Base-by-base conservation (phyloP, 2,113 vertebrate species). In the Dolichotis patagonum region DNA sequence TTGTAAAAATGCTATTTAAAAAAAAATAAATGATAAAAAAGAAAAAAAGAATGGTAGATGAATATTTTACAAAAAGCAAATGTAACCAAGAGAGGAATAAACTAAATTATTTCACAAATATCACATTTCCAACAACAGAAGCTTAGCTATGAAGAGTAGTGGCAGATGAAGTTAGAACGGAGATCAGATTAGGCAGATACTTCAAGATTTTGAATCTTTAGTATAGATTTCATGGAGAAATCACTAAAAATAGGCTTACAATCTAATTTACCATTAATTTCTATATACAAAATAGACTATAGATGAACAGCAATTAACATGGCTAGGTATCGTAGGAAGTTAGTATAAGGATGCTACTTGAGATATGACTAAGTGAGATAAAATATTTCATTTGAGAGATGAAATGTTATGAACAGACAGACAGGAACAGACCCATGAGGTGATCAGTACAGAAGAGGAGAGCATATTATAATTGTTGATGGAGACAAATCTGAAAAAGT, bases 191-290 rank as follows among this genome's bases (percentile, higher is more conserved):
- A 24, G 46, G 6, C 43, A 56, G 26, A 14, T 69, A 17, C 0
- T 82, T 95, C 75, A 65, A 30, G 11, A 7, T 2, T 67, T 32
- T 49, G 3, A 71, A 54, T 75, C 87, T 94, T 56, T 92, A 73
- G 38, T 73, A 30, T 84, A 73, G 7, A 80, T 80, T 95, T 92
- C 89, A 41, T 80, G 38, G 43, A 71, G 90, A 83, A 89, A 30
- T 0, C 86, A 67, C n/a, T 81, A 63, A 88, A 87, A 28, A 26
- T 71, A 90, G 3, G 20, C 4, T 38, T 92, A 32, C 77, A 8
- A 71, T 81, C 6, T 54, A 41, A 77, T 84, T 54, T 80, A 67
- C 22, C 63, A 65, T 46, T 95, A 54, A 41, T 26, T 93, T 94
- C 30, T 83, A 28, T 82, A 9, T 97, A 77, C 58, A 93, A 93